Evolutionary conservation across 1,140 invertebrate species (phyloP).

Genomic region (Nomia melanderi): DNA sequence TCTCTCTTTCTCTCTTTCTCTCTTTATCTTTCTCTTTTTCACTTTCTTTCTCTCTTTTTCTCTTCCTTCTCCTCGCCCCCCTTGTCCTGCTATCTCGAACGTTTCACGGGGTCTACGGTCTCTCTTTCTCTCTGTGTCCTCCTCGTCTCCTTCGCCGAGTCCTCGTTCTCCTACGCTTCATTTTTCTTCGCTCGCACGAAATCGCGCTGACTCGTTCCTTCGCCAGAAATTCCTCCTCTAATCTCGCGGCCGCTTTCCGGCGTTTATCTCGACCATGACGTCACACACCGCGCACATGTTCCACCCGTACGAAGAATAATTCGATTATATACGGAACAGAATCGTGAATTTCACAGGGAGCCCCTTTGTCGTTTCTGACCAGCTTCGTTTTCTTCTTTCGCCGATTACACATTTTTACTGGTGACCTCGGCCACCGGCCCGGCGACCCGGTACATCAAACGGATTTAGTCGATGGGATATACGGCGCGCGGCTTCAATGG

Average conservation of each 20-base stretch:
- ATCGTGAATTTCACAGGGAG: conserved; percentile 54
- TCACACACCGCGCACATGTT: conserved; percentile 57
- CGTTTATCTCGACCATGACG: conserved; percentile 61
- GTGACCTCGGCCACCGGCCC: conserved; percentile 11
- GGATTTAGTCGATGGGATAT: conserved; percentile 7
- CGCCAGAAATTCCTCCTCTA: conserved; percentile 50
- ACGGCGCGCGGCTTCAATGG: not conserved
- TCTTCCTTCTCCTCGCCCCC: not conserved
- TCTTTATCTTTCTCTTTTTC: not conserved
- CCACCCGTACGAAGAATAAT: conserved; percentile 54
- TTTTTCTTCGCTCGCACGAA: conserved; percentile 42
- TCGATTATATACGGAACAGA: conserved; percentile 52
- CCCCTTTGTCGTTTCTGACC: conserved; percentile 35
- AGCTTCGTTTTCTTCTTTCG: conserved; percentile 1
- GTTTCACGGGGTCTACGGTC: not conserved
- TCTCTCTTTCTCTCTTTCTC: too few species aligned
- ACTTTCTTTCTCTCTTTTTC: not conserved
- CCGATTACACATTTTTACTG: conserved; percentile 19
- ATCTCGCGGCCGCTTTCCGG: conserved; percentile 48
- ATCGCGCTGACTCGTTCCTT: conserved; percentile 51
- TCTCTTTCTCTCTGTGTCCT: not conserved
- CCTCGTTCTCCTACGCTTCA: conserved; percentile 30
- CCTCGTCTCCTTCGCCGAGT: conserved; percentile 11
- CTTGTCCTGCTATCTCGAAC: not conserved
- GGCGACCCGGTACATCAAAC: not conserved